Base-by-base conservation (phyloP, 1,140 invertebrate genomes). In the Panagrolaimus sp. region DNA sequence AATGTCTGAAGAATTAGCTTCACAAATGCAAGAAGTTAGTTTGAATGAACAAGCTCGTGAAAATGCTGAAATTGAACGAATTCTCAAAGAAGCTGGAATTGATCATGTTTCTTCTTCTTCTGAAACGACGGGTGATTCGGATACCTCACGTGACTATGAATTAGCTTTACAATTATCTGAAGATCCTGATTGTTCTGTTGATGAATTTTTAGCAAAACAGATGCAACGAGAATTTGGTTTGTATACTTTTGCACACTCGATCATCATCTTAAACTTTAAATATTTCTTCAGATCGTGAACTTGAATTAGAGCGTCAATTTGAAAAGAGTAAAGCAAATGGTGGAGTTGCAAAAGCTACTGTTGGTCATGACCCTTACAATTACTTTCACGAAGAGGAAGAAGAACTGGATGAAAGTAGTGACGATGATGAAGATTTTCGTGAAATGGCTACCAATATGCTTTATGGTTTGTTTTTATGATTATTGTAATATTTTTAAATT, bases 261-360 rank as follows among this genome's bases (percentile, higher is more conserved):
- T n/a, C n/a, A n/a, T n/a, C n/a, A n/a, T n/a, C n/a, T n/a, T n/a
- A n/a, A n/a, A n/a, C n/a, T n/a, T n/a, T n/a, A n/a, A n/a, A n/a
- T n/a, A n/a, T n/a, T n/a, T n/a, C n/a, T n/a, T n/a, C n/a, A 43
- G 79, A 81, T 52, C 69, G 82, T 26, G 82, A 83, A 48, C 8
- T 44, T 21, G 82, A 82, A 43, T 38, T 78, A 0, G 43, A 65
- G 17, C 44, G 55, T 43, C 52, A 74, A 21, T 63, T 75, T 10
- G 71, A 65, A 48, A n/a, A 43, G 28, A 65, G 73, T 32, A 62
- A 45, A 32, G 24, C 6, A 8, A 46, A 45, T n/a, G 43, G 43
- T 26, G 69, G 69, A n/a, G 69, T 71, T 21, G 69, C 69, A 15
- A 71, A 67, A 43, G 69, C 66, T 65, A 43, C 28, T 38, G 44